Evolutionary conservation across 2,113 vertebrate species (phyloP), one percentile per base, ranked within the genome.

Genomic region (Myocastor coypus): DNA sequence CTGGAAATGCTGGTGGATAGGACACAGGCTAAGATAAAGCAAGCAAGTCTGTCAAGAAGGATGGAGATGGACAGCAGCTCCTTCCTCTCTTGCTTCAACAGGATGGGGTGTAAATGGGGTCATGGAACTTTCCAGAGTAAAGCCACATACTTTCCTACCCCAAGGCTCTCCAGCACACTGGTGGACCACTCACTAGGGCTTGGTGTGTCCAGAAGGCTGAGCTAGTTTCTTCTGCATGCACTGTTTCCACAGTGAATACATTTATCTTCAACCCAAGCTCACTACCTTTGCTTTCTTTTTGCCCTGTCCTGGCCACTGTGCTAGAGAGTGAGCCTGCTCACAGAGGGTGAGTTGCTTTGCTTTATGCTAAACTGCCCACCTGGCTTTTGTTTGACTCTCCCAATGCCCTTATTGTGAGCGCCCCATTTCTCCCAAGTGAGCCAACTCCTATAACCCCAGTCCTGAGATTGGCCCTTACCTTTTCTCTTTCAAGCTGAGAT

Each of bases 321-420:
- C 30, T 55, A 30, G 9, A 1, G 20, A 80, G 9, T 2, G 26
- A 80, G 50, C 52, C 80, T 10, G 24, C 4, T 16, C 46, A 61
- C 3, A 7, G 73, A 24, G 4, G 22, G 6, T 2, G 7, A 52
- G 9, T 5, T 26, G 0, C 3, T 8, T 40, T 80, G 20, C 63
- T 69, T 77, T 20, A 26, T 55, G 63, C 83, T 83, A 32, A 73
- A 52, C 75, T 64, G 63, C 34, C n/a, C 57, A 2, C 7, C 17
- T 64, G 61, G 34, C 42, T 64, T 83, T 75, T 34, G 52, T 52
- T 17, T 30, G 8, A 30, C 37, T 32, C 57, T 71, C 77, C 24
- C 46, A 9, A 19, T 22, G 69, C 66, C 73, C 91, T 61, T 32
- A 26, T 55, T 40, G 81, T 57, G 55, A 80, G 9, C 3, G 40